phyloP scores from a whole-genome alignment of 2,888 invertebrate genomes.

The Sarcophaga carnaria region DNA sequence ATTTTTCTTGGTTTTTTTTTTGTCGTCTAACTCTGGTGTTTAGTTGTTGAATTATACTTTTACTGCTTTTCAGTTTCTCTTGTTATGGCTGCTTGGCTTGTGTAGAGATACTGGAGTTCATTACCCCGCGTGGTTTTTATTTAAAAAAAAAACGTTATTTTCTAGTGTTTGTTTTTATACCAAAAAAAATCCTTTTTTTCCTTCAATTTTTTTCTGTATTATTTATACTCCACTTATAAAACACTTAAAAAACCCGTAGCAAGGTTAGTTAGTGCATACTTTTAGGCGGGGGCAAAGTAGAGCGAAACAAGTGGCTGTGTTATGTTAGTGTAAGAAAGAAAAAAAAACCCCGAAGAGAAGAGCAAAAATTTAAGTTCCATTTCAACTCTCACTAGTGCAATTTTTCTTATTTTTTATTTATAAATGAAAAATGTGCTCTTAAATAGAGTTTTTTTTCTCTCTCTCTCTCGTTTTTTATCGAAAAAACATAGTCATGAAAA shows the following conservation, averaged over 20 bases:
- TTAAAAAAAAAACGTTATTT: neutral
- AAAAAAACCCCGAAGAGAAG: too few species aligned
- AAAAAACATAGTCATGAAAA: neutral
- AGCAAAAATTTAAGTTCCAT: slow-evolving; percentile 32
- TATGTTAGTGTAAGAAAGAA: neutral
- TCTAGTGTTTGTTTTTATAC: slow-evolving; percentile 35
- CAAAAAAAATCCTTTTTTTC: neutral
- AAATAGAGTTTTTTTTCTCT: neutral
- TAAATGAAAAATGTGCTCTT: slow-evolving; percentile 5
- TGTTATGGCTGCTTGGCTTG: slow-evolving; percentile 20
- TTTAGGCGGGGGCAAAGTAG: neutral
- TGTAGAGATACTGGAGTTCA: slow-evolving; percentile 62
- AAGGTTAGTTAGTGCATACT: slow-evolving; percentile 63
- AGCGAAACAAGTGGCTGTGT: neutral
- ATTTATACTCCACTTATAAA: slow-evolving; percentile 66
- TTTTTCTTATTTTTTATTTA: slow-evolving; percentile 51
- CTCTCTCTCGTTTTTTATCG: neutral
- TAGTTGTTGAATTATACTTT: slow-evolving; percentile 68
- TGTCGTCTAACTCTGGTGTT: slow-evolving; percentile 38
- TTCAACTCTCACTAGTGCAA: slow-evolving; percentile 59
- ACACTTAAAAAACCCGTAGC: slow-evolving; percentile 58
- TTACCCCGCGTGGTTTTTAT: slow-evolving; percentile 57
- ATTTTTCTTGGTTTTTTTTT: slow-evolving; percentile 31
- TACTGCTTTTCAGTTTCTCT: slow-evolving; percentile 63
- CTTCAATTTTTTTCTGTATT: slow-evolving; percentile 35